Percentiles rank a stretch among this genome's conserved stretches.
Conservation (phyloP, 2,888 invertebrate genomes). For the Cryptocephalus moraei region DNA sequence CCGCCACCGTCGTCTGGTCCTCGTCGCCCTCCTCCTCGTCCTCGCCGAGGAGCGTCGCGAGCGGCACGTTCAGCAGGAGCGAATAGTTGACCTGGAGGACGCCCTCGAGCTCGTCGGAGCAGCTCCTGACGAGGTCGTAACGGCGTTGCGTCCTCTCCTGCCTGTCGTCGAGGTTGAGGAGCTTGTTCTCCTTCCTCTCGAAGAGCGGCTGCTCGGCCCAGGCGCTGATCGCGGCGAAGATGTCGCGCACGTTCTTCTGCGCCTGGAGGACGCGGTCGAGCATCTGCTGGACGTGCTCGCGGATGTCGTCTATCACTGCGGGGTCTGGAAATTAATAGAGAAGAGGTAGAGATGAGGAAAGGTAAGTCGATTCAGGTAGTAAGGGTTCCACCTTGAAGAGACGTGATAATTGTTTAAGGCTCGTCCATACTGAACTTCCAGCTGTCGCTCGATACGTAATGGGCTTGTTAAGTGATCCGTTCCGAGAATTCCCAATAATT, state of each 20-base stretch:
- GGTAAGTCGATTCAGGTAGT: no score
- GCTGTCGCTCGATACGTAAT: no score
- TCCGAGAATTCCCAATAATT: no score
- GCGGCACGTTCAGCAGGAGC: slow-evolving; percentile 53
- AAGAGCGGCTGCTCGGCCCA: slow-evolving; percentile 73
- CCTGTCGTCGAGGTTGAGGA: slow-evolving; percentile 48
- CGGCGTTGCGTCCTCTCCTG: slow-evolving; percentile 44
- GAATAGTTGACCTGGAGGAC: slow-evolving; percentile 56
- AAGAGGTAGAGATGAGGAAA: no score
- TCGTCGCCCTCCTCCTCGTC: slow-evolving; percentile 8
- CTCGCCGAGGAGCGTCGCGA: slow-evolving; percentile 2
- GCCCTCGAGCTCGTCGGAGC: slow-evolving; percentile 46
- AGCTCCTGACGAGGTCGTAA: slow-evolving; percentile 39
- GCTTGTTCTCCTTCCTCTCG: slow-evolving; percentile 57
- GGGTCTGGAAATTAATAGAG: slow-evolving; percentile 18
- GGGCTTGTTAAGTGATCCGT: no score
- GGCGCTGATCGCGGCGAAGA: slow-evolving; percentile 46
- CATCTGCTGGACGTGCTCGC: slow-evolving; percentile 57
- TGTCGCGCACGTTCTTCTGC: slow-evolving; percentile 53
- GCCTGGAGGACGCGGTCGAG: slow-evolving; percentile 58
- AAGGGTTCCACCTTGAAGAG: no score
- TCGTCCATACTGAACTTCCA: no score
- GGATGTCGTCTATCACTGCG: slow-evolving; percentile 36
- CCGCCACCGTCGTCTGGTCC: no score
- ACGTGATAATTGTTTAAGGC: no score